These are phyloP conservation scores for Gari tellinella DNA, from an alignment of 2,888 invertebrate species.

Conservation along the genomic window DNA sequence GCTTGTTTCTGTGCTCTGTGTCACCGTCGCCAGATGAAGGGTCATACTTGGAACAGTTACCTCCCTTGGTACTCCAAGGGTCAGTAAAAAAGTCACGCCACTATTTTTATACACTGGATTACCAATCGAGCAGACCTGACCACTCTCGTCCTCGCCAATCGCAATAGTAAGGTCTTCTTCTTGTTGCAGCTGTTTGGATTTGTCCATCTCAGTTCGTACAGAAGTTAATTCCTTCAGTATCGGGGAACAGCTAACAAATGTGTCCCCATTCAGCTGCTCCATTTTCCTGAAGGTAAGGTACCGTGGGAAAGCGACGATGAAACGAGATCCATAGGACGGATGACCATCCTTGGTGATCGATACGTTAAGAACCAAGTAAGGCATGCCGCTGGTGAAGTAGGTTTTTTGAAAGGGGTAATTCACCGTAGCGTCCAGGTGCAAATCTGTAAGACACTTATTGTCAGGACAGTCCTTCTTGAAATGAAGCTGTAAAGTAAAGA, in stretches of 20 bases:
- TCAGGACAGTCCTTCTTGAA: conserved; percentile 66
- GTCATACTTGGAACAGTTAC: conserved; percentile 29
- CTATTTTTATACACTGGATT: conserved; percentile 43
- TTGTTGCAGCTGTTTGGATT: too few species aligned
- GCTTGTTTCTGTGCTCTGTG: conserved; percentile 52
- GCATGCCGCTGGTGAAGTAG: conserved; percentile 62
- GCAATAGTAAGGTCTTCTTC: too few species aligned
- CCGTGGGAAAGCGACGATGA: conserved; percentile 60
- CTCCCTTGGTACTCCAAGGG: conserved; percentile 45
- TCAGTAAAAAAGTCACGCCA: conserved; percentile 33
- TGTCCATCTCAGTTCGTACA: too few species aligned
- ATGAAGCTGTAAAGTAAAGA: conserved; percentile 43
- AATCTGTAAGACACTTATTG: conserved; percentile 62
- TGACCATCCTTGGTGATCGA: conserved; percentile 67
- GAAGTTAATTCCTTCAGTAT: too few species aligned
- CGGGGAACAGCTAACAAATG: conserved; percentile 37
- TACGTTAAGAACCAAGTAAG: conserved; percentile 58
- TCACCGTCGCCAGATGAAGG: conserved; percentile 44
- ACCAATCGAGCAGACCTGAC: conserved; percentile 36
- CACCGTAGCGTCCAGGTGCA: conserved; percentile 43
- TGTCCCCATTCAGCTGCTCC: conserved; percentile 34
- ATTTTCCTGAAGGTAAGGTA: conserved; percentile 49
- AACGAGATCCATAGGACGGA: conserved; percentile 64
- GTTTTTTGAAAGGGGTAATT: conserved; percentile 30
- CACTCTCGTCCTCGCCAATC: conserved; percentile 3